Conservation (phyloP, 2,113 vertebrate species). For the Vombatus ursinus region DNA sequence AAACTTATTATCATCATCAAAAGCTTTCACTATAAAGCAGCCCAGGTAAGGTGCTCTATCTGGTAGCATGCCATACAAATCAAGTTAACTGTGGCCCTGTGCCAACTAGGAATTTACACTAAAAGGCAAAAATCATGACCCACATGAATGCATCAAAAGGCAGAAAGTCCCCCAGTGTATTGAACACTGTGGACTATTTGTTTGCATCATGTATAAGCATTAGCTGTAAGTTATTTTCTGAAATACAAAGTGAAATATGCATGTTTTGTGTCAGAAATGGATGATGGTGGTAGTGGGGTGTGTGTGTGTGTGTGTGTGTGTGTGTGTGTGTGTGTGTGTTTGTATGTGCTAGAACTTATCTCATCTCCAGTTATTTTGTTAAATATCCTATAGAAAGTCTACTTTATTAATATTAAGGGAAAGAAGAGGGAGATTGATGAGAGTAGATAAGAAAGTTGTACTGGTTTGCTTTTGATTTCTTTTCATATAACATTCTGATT, state of each 20-base stretch:
- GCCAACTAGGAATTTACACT: not conserved
- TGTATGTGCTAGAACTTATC: not conserved
- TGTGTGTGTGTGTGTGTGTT: not conserved
- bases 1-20: constrained; percentile 55
- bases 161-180: not conserved
- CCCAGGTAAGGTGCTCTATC: not conserved
- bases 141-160: not conserved
- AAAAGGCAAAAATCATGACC: constrained; percentile 5
- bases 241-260: not conserved
- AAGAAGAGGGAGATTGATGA: not conserved
- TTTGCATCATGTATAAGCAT: constrained; percentile 8
- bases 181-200: constrained; percentile 25
- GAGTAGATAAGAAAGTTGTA: not conserved
- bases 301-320: not conserved
- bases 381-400: not conserved
- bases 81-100: not conserved
- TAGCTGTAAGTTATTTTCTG: constrained; percentile 6
- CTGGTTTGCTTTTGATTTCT: not conserved
- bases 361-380: constrained; percentile 3
- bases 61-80: not conserved
- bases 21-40: constrained; percentile 36
- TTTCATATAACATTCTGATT: not conserved
- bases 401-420: not conserved
- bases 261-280: not conserved
- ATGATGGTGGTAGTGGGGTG: not conserved